Evolutionary conservation across 64 coral and sea anemone species (phyloP), one percentile per base, ranked within the genome.

Genomic region (Catalaphyllia jardinei): DNA sequence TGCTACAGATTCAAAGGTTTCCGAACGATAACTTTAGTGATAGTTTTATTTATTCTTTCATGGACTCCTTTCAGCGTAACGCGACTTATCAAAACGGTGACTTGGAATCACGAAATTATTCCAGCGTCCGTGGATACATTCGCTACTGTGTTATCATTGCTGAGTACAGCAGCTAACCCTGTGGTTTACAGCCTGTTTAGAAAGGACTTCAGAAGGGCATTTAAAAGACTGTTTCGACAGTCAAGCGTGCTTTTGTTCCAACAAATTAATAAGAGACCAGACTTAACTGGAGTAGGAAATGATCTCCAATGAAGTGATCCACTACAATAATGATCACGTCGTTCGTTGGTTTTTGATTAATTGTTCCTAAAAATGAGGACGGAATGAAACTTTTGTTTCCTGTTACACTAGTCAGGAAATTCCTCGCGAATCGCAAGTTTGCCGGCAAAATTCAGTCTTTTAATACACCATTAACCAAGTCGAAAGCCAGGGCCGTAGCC

Each of bases 31-130:
- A 87, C 78, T 10, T 30, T 89, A 31, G 73, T 93, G 0, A 77
- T 93, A 27, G 25, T 81, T 31, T 64, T 93, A 14, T 93, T 89
- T 52, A 86, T 93, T 71, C 57, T 93, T 35, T 93, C 92, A 4
- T 93, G 92, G 92, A 62, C 80, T 3, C 92, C 92, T 51, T 93
- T 93, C 42, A 89, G 92, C 38, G 87, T 89, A 24, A 89, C 67
- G 0, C 79, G 87, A 59, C 87, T 93, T 69, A 75, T 93, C 30
- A 93, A 89, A 83, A 75, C 87, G 11, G 19, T 93, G 1, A 74
- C 79, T 33, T 93, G 92, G 92, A 28, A 93, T 13, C 92, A 93
- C 28, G 86, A 93, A n/a, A 78, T 60, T 9, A 77, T 93, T 10
- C 71, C 92, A n/a, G 87, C 92, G 11, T 55, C 18, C 13, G 79